Evolutionary conservation across 1,140 invertebrate species (phyloP), one percentile per base, ranked within the genome.

Genomic region (Zeugodacus cucurbitae): DNA sequence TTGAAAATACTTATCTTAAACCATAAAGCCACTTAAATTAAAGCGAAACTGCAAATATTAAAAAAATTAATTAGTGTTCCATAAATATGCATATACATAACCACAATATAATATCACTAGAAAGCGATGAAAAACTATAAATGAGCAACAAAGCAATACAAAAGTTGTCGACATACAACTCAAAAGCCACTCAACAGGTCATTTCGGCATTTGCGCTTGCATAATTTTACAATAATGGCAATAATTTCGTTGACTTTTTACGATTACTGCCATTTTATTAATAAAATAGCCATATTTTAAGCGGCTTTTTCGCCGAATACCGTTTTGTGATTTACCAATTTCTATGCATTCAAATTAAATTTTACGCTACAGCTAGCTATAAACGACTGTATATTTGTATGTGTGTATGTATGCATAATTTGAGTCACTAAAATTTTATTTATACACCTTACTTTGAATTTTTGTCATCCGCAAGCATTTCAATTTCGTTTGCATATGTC

Each of bases 211-310:
- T 37, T 74, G 41, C 32, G 64, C 32, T 67, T 67, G 64, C 64
- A 67, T 67, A 67, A 67, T 67, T 74, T 74, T 74, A 74, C 67
- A 41, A 74, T 37, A 74, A 70, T 37, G 34, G 34, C 32, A n/a
- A n/a, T 22, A 74, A 22, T 37, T 74, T 41, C 22, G 34, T 74
- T 74, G 34, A 41, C 4, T n/a, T 41, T 74, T 74, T 37, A 74
- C 67, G 67, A 74, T 74, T 74, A 74, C 20, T 74, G 67, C 41
- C 20, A 74, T 41, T 74, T 74, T 74, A 74, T 74, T 74, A 74
- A 41, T 41, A 17, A 74, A 74, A 74, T n/a, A 74, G 17, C 20
- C 32, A 74, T 67, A 67, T 74, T 74, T 74, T 74, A 37, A 17
- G 67, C 17, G 32, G 32, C 67, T 41, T 74, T 74, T 41, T 37